A percentile compares a stretch with the other conserved stretches of the same genome.
These are phyloP conservation scores for Caenorhabditis sp. DNA, from an alignment of 2,888 invertebrate species.

Conservation along the genomic window DNA sequence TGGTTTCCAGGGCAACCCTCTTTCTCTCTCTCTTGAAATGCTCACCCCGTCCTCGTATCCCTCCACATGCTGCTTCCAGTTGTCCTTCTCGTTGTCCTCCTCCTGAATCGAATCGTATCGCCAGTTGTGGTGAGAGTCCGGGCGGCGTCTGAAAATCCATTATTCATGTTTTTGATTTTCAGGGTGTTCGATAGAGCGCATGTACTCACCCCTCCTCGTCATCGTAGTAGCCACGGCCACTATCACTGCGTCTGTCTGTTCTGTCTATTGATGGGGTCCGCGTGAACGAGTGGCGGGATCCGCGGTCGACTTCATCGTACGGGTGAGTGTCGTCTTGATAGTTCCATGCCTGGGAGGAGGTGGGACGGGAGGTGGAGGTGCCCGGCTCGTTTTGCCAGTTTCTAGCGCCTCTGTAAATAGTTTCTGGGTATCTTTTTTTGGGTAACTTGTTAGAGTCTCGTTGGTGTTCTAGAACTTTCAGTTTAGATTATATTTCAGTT, in stretches of 20 bases:
- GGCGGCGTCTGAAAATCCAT: constrained; percentile 1
- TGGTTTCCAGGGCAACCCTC: constrained; percentile 24
- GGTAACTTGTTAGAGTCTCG: too few species aligned
- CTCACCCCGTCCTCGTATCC: constrained; percentile 48
- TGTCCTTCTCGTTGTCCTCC: constrained; percentile 64
- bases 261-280: constrained; percentile 61
- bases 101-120: constrained; percentile 71
- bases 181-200: not conserved
- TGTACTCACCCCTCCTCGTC: constrained; percentile 39
- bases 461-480: too few species aligned
- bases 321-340: constrained; percentile 59
- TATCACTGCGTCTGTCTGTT: constrained; percentile 46
- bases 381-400: constrained; percentile 50
- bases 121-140: constrained; percentile 68
- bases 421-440: not conserved
- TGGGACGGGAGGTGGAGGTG: constrained; percentile 51
- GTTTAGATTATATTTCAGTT: too few species aligned
- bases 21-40: constrained; percentile 10
- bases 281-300: constrained; percentile 48
- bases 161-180: not conserved
- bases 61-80: constrained; percentile 55
- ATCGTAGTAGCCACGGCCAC: constrained; percentile 58
- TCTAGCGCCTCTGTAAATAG: constrained; percentile 16
- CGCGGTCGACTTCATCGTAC: constrained; percentile 64
- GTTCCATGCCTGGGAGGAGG: constrained; percentile 63